Percentiles rank a stretch among this genome's conserved stretches.
These are phyloP conservation scores for Prolemur simus DNA, from an alignment of 2,113 vertebrate species.

Conservation along the genomic window DNA sequence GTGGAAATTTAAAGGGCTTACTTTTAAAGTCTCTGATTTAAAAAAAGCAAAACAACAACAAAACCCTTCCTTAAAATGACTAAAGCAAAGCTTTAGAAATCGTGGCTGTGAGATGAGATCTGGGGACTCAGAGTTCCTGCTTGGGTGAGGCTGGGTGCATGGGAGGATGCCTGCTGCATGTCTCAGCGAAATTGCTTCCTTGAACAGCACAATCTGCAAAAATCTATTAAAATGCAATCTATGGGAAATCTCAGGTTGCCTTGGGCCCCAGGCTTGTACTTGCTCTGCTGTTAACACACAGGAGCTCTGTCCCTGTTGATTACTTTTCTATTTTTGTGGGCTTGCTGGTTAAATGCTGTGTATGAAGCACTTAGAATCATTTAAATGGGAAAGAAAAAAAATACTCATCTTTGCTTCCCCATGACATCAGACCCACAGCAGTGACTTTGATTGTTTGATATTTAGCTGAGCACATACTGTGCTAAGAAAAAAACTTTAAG, in stretches of 20 bases:
- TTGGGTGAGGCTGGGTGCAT: background rate
- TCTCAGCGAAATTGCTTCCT: background rate
- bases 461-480: background rate
- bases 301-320: background rate
- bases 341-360: background rate
- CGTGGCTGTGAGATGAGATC: fast-evolving
- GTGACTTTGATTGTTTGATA: background rate
- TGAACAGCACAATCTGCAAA: background rate
- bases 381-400: background rate
- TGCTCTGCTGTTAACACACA: background rate
- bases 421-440: background rate
- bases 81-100: background rate
- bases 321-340: background rate
- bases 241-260: background rate
- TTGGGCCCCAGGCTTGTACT: background rate
- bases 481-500: background rate
- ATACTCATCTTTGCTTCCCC: background rate
- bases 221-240: background rate
- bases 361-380: background rate
- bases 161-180: fast-evolving
- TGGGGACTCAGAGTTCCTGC: background rate
- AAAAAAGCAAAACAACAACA: no score
- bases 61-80: background rate
- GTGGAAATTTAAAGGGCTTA: background rate
- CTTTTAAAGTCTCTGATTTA: background rate